Base-by-base conservation (phyloP, 1,140 invertebrate genomes). In the Drosophila baimaii region DNA sequence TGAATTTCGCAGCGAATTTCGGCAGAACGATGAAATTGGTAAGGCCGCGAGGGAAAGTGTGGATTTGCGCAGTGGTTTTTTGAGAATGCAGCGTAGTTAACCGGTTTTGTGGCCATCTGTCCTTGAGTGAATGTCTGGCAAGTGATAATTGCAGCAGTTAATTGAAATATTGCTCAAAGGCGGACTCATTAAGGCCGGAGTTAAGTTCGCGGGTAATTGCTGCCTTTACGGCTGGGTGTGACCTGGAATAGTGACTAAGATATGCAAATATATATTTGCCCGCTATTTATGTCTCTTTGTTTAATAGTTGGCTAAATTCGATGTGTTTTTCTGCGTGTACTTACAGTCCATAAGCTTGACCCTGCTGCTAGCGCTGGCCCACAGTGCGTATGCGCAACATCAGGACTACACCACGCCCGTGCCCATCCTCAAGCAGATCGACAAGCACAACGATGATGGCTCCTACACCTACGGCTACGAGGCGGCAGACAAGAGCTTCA, bases 401-500 rank as follows among this genome's bases (percentile, higher is more conserved):
- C 81, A 81, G 78, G 77, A 91, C 46, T 91, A 91, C 43, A 91
- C 95, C 21, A 95, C 96, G 0, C 96, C 96, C 0, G 95, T 97
- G 8, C 94, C 96, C 27, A 97, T 97, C 78, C 92, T 97, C 25
- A 96, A 97, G 91, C 96, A 97, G 91, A 97, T 97, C 73, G 96
- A 97, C 93, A 95, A 96, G 79, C 96, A 96, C 92, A 97, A 97
- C 88, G 96, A 97, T 54, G 96, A 97, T 74, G 96, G 96, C 1
- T 96, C 96, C 19, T 97, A 97, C 92, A 96, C 95, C 76, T 97
- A 96, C 83, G 97, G 97, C 0, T 98, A 97, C 90, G 97, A 98
- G 92, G 96, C 94, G 0, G 97, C 96, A 0, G 97, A 98, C 86
- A 97, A 97, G n/a, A 95, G 96, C 27, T 98, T 97, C 93, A 98